Conservation (phyloP, 2,888 invertebrate genomes). For the Epirrita christyi region DNA sequence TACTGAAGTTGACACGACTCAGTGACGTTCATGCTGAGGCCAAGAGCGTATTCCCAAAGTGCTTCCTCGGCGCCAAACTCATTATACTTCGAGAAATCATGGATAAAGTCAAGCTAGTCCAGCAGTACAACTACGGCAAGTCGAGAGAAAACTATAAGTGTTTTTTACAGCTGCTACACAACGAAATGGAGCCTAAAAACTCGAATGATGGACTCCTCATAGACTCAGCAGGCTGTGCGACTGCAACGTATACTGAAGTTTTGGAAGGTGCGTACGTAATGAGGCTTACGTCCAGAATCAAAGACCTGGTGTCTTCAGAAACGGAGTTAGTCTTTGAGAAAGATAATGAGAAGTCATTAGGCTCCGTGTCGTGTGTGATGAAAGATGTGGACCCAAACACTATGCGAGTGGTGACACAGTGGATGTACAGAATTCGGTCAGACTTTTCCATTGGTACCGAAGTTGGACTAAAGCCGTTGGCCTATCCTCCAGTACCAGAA, state of each 20-base stretch:
- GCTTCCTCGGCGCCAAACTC: constrained; percentile 73
- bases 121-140: constrained; percentile 74
- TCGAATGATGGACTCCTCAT: constrained; percentile 64
- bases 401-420: constrained; percentile 66
- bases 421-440: constrained; percentile 66
- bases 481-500: constrained; percentile 57
- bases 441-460: constrained; percentile 69
- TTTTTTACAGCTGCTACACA: constrained; percentile 66
- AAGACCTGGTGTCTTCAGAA: constrained; percentile 72
- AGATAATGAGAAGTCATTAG: constrained; percentile 57
- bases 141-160: constrained; percentile 67
- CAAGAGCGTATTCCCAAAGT: constrained; percentile 73
- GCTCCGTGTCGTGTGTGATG: constrained; percentile 61
- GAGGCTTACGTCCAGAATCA: constrained; percentile 70
- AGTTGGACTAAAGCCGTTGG: constrained; percentile 61
- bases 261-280: constrained; percentile 64
- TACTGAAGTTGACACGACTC: constrained; percentile 56
- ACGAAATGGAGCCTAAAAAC: constrained; percentile 66
- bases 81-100: constrained; percentile 65
- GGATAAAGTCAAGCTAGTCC: constrained; percentile 70
- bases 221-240: constrained; percentile 70
- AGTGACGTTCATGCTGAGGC: constrained; percentile 72
- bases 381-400: constrained; percentile 72
- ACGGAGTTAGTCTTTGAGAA: constrained; percentile 71
- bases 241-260: constrained; percentile 67